Evolutionary conservation across 2,797 vertebrate species (phyloP).

Genomic region (Selene dorsalis): DNA sequence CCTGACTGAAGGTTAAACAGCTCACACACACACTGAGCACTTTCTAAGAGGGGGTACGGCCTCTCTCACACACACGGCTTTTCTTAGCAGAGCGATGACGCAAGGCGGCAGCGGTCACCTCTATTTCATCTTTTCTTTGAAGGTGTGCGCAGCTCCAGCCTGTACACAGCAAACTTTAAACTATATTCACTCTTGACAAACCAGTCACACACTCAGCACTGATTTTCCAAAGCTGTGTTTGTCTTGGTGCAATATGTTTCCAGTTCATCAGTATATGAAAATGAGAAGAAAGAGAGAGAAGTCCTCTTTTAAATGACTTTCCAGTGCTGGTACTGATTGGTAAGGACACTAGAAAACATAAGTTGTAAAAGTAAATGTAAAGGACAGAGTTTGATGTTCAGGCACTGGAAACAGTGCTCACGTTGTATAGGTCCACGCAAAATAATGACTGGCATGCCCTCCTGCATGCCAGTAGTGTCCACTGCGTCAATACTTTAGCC

Average conservation of each 20-base stretch:
- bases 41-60: neutral
- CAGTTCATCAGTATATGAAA: neutral
- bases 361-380: too few species aligned
- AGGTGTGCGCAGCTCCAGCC: neutral
- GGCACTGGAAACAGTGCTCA: too few species aligned
- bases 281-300: neutral
- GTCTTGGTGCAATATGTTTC: neutral
- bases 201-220: neutral
- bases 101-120: neutral
- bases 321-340: neutral
- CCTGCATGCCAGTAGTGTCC: too few species aligned
- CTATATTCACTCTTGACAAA: neutral
- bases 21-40: constrained; percentile 8
- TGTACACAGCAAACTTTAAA: neutral
- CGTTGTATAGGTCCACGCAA: too few species aligned
- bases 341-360: neutral
- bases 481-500: too few species aligned
- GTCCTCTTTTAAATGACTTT: neutral
- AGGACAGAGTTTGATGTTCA: too few species aligned
- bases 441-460: too few species aligned
- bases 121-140: neutral
- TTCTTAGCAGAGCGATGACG: neutral
- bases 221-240: neutral
- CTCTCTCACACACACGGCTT: neutral
- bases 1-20: neutral